Evolutionary conservation across 2,888 invertebrate species (phyloP).

Genomic region (Carpatolechia fugitivella): DNA sequence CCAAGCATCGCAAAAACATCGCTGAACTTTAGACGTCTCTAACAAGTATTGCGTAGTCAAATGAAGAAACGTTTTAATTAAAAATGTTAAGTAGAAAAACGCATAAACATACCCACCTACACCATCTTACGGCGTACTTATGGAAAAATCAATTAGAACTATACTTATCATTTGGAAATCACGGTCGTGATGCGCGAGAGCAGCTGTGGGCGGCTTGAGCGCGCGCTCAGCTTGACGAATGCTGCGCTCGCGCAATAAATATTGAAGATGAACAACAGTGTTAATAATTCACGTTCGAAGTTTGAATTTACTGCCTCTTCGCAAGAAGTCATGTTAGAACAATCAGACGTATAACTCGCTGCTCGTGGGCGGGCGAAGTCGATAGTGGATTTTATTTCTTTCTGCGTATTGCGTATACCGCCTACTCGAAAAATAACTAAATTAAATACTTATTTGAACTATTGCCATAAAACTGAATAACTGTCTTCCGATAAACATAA

Average conservation of each 20-base stretch:
- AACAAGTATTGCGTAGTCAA: too few species aligned
- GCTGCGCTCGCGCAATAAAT: constrained; percentile 37
- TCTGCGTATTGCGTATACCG: too few species aligned
- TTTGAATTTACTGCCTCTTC: constrained; percentile 19
- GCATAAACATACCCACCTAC: not conserved
- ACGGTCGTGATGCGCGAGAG: constrained; percentile 32
- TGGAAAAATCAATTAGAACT: constrained; percentile 7
- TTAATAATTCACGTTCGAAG: constrained; percentile 50
- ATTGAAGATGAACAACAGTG: constrained; percentile 40
- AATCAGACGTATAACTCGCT: not conserved
- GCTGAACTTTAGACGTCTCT: too few species aligned
- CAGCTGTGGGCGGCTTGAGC: constrained; percentile 38
- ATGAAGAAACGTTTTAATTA: too few species aligned
- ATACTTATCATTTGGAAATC: constrained; percentile 20
- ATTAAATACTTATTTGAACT: not conserved
- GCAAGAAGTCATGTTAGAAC: not conserved
- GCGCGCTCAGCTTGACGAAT: constrained; percentile 15
- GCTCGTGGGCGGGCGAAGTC: too few species aligned
- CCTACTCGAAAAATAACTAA: too few species aligned
- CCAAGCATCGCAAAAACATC: too few species aligned
- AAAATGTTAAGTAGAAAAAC: too few species aligned
- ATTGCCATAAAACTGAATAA: not conserved
- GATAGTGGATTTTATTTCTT: too few species aligned
- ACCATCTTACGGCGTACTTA: not conserved
- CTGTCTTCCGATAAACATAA: too few species aligned